Evolutionary conservation across 2,888 invertebrate genomes (phyloP), one percentile per base, ranked within the genome.

Genomic region (Diarsia brunnea): DNA sequence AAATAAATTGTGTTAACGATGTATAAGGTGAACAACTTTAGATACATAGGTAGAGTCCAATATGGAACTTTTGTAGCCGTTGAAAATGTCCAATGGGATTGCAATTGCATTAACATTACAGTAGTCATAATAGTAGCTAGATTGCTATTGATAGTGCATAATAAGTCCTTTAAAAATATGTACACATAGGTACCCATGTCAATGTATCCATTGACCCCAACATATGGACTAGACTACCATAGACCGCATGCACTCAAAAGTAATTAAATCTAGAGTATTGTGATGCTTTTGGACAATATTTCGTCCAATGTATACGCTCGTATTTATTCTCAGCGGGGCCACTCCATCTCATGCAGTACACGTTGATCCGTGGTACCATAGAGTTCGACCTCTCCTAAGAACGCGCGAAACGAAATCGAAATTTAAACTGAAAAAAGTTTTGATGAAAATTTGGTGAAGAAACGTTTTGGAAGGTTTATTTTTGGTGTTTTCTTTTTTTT

Each of bases 301-400:
- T 84, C 76, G 81, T 81, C 73, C 65, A 81, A 69, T 86, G 75
- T 78, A 65, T 76, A 73, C 49, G 64, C 67, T 84, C 84, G 81
- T 90, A 93, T 93, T 92, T 93, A 93, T 91, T 91, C 90, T 82
- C 80, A 80, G 84, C 82, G 81, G 89, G 81, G 83, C 73, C 85
- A 86, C 87, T 89, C 84, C 88, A 89, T 89, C 81, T 87, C 89
- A 89, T 89, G 91, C 92, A 92, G 92, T 93, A 85, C 85, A 78
- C 88, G 87, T 81, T 88, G 90, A 88, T 88, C 90, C 89, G 90
- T 88, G 86, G 53, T 61, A 72, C 80, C 80, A 78, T 78, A 81
- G 78, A 77, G 83, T 81, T 63, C 68, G 51, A 70, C 71, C 31
- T 74, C 65, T 71, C 45, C 7, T 21, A 27, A 45, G 73, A 55